Evolutionary conservation across 2,113 vertebrate genomes (phyloP), one percentile per base, ranked within the genome.

Genomic region (Heteronetta atricapilla): DNA sequence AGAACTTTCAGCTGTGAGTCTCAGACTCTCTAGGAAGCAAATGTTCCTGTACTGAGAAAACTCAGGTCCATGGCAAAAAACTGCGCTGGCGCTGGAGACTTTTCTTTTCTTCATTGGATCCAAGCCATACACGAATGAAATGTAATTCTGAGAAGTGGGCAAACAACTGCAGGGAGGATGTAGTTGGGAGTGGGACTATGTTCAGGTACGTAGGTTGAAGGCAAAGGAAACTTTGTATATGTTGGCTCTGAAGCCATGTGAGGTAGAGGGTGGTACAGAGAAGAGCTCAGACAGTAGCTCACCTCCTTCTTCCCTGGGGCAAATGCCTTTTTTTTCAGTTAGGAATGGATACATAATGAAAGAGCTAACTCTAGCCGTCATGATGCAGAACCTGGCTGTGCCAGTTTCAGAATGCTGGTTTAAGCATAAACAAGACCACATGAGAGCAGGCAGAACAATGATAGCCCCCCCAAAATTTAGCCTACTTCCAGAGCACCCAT

Each of bases 221-320:
- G 90, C 62, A 93, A 97, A 90, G 70, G 63, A 94, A 92, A 44
- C 55, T 93, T 92, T 97, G 94, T 96, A 6, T 96, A 93, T 93
- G 69, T 95, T 96, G 96, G 94, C 93, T 96, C 94, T 52, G 88
- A 94, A 94, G 81, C 53, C 46, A 59, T 89, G 90, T 95, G 95
- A 97, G 69, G 95, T 92, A 95, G 92, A 96, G 93, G 92, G 86
- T 96, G 95, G 93, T 95, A 97, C 80, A 88, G 94, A 88, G 86
- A 90, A 95, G 76, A 96, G 31, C 88, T 95, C 93, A 96, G 95
- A 97, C 92, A 0, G 92, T 95, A 97, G 95, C 94, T 97, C 94
- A 96, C 88, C 96, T 96, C 86, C 48, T 67, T 96, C 88, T 96
- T 92, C 42, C 94, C 8, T 10, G 33, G 8, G 95, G 94, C 58